These are phyloP conservation scores for Philopedon plagiatum DNA, from an alignment of 2,888 invertebrate genomes.

Conservation along the genomic window DNA sequence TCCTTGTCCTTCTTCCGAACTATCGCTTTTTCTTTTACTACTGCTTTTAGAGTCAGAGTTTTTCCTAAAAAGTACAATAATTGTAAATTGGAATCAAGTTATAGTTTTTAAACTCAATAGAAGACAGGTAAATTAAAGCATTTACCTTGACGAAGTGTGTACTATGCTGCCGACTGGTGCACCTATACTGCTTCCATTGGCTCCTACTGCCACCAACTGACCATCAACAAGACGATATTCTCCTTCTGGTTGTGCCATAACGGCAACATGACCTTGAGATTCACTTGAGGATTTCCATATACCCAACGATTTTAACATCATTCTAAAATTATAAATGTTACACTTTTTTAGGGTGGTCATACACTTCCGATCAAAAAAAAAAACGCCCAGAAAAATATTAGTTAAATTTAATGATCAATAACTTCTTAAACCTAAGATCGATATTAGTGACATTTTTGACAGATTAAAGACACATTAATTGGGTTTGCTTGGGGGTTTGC, in stretches of 20 bases:
- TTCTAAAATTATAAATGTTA: slow-evolving; percentile 71
- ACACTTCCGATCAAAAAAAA: no score
- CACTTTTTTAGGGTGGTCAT: background rate
- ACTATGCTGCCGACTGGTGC: slow-evolving; percentile 19
- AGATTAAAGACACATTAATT: no score
- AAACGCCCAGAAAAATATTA: no score
- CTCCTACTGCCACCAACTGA: slow-evolving; percentile 55
- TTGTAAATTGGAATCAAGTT: no score
- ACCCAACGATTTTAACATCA: slow-evolving; percentile 94
- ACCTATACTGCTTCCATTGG: slow-evolving; percentile 33
- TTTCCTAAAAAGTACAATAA: slow-evolving; percentile 10
- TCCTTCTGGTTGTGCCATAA: slow-evolving; percentile 57
- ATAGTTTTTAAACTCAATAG: no score
- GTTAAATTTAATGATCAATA: no score
- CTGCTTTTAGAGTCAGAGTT: slow-evolving; percentile 21
- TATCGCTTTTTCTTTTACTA: slow-evolving; percentile 31
- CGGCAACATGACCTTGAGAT: slow-evolving; percentile 62
- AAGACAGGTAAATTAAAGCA: no score
- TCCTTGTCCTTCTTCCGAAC: slow-evolving; percentile 33
- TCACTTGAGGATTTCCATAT: slow-evolving; percentile 83
- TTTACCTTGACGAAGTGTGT: slow-evolving; percentile 42
- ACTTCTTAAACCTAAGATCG: no score
- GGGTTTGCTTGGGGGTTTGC: no score
- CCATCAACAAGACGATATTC: slow-evolving; percentile 60
- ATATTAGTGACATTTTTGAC: no score